Evolutionary conservation across 2,797 vertebrate species (phyloP).

Genomic region (Onychomys arenicola): DNA sequence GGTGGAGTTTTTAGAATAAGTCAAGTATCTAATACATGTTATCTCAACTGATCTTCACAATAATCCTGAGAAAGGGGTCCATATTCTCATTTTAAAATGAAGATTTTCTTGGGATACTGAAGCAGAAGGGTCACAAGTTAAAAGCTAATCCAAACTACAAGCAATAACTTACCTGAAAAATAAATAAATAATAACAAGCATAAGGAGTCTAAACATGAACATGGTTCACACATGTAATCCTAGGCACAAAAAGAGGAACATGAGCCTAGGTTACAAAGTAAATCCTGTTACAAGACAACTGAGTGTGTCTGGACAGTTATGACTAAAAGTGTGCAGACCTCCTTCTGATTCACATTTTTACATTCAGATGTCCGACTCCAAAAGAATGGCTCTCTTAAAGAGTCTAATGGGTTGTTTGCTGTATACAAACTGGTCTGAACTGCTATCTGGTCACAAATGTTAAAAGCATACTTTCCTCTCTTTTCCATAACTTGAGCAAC

Average conservation of each 20-base stretch:
- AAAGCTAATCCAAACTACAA: not conserved
- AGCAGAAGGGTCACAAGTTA: not conserved
- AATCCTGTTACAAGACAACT: not conserved
- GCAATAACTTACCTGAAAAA: not conserved
- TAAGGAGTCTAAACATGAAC: not conserved
- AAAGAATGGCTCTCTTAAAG: not conserved
- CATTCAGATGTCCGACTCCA: not conserved
- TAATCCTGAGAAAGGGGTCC: not conserved
- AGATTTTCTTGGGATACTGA: not conserved
- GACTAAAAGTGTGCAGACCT: not conserved
- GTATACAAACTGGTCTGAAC: not conserved
- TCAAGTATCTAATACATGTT: not conserved
- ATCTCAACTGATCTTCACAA: conserved; percentile 3
- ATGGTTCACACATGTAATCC: not conserved
- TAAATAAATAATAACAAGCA: not conserved
- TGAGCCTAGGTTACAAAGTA: not conserved
- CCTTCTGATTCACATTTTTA: not conserved
- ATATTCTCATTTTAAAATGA: not conserved
- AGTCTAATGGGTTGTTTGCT: not conserved
- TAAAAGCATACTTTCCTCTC: not conserved
- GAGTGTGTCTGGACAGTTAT: not conserved
- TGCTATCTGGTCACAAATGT: not conserved
- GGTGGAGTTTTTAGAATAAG: not conserved
- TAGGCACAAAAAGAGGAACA: not conserved
- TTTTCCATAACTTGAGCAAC: not conserved